These are phyloP conservation scores for Crocodylus rhombifer DNA, from an alignment of 2,797 vertebrate genomes.

Conservation along the genomic window DNA sequence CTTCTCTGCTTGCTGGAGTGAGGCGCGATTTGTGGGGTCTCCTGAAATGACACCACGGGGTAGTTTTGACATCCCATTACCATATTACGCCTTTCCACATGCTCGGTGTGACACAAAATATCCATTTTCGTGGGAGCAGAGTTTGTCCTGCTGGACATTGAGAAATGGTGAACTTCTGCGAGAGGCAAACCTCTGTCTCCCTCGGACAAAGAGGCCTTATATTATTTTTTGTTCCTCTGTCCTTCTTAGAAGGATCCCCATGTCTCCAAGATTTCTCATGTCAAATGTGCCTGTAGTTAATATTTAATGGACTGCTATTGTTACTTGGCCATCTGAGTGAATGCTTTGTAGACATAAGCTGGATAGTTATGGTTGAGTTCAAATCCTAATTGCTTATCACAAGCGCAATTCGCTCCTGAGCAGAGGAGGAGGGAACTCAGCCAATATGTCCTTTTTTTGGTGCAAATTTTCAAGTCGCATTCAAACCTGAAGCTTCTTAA, in stretches of 20 bases:
- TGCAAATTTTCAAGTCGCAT: neutral
- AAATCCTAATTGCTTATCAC: neutral
- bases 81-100: neutral
- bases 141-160: neutral
- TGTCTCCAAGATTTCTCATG: neutral
- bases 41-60: too few relatives aligned
- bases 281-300: neutral
- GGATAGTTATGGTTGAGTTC: neutral
- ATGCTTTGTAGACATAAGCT: neutral
- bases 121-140: neutral
- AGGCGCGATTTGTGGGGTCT: neutral
- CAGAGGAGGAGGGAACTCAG: rapidly evolving
- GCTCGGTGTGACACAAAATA: neutral
- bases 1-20: neutral
- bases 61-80: neutral
- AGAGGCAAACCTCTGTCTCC: neutral
- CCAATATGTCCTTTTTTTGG: neutral
- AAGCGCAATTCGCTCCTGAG: neutral
- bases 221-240: too few relatives aligned
- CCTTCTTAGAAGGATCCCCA: neutral
- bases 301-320: neutral
- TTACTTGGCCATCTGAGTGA: neutral
- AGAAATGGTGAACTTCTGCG: neutral
- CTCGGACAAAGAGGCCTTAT: neutral
- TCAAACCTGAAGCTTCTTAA: slow-evolving; percentile 3